phyloP scores from a whole-genome alignment of 1,140 invertebrate species.

The Leguminivora glycinivorella region DNA sequence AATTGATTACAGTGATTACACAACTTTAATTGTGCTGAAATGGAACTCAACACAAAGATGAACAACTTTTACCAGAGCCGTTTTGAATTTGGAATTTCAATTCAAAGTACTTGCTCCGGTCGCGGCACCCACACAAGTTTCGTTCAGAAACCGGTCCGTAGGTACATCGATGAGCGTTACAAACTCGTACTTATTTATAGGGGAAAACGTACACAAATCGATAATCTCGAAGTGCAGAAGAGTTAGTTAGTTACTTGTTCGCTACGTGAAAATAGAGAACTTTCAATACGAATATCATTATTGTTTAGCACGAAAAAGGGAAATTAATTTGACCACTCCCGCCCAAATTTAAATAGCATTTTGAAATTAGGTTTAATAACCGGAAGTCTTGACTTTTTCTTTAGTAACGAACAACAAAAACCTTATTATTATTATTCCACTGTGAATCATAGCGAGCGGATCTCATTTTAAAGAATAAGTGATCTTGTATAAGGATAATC shows the following conservation, averaged over 20 bases:
- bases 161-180: slow-evolving; percentile 59
- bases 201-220: slow-evolving; percentile 76
- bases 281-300: slow-evolving; percentile 35
- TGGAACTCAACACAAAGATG: neutral
- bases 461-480: slow-evolving; percentile 51
- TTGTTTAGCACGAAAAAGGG: slow-evolving; percentile 12
- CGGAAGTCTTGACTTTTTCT: slow-evolving; percentile 15
- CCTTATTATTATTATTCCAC: slow-evolving; percentile 64
- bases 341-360: slow-evolving; percentile 53
- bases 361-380: slow-evolving; percentile 33
- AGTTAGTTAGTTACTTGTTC: neutral
- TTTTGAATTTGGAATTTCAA: slow-evolving; percentile 55
- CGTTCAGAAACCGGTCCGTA: slow-evolving; percentile 59
- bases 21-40: slow-evolving; percentile 45
- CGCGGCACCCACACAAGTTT: slow-evolving; percentile 58
- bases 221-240: slow-evolving; percentile 56
- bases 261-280: slow-evolving; percentile 33
- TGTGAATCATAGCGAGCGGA: slow-evolving; percentile 67
- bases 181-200: slow-evolving; percentile 76
- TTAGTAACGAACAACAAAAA: slow-evolving; percentile 1
- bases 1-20: too few species aligned
- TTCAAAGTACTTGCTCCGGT: slow-evolving; percentile 39
- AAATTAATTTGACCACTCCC: slow-evolving; percentile 42
- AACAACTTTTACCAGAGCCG: slow-evolving; percentile 32
- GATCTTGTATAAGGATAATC: slow-evolving; percentile 48